phyloP scores from a whole-genome alignment of 2,888 invertebrate genomes.

The Pollenia amentaria region DNA sequence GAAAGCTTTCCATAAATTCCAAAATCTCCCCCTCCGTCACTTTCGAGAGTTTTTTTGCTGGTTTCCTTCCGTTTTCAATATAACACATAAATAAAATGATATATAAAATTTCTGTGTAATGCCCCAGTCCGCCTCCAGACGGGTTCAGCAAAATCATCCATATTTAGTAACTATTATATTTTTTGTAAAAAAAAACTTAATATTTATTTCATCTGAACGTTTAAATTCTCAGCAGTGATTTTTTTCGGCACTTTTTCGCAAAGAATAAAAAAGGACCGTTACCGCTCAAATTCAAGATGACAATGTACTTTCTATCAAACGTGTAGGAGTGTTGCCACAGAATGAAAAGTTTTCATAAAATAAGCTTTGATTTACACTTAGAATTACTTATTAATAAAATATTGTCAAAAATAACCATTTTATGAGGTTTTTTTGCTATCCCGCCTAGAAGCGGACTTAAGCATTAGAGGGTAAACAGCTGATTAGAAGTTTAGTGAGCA shows the following conservation, averaged over 20 bases:
- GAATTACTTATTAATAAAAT: not conserved
- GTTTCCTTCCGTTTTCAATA: not conserved
- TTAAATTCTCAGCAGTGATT: not conserved
- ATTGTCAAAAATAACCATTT: slow-evolving; percentile 4
- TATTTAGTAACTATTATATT: not conserved
- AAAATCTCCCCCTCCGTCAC: slow-evolving; percentile 2
- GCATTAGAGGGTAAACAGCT: slow-evolving; percentile 1
- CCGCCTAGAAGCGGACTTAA: not conserved
- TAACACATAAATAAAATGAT: not conserved
- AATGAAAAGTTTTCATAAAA: too few relatives aligned
- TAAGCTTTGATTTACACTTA: too few relatives aligned
- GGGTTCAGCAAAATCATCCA: not conserved
- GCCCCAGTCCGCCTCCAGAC: slow-evolving; percentile 2
- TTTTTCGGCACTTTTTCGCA: too few relatives aligned
- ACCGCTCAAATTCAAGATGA: too few relatives aligned
- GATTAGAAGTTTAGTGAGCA: too few relatives aligned
- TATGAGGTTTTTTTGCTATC: not conserved
- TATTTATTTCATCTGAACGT: not conserved
- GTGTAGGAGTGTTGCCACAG: too few relatives aligned
- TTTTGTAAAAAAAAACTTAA: too few relatives aligned
- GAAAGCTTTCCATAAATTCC: not conserved
- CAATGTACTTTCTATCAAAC: too few relatives aligned
- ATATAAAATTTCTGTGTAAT: not conserved
- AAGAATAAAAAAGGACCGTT: too few relatives aligned
- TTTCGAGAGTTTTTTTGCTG: not conserved